A percentile compares a stretch with the other conserved stretches of the same genome.
Evolutionary conservation across 2,113 vertebrate species (phyloP).

Genomic region (Haliaeetus leucogaster): DNA sequence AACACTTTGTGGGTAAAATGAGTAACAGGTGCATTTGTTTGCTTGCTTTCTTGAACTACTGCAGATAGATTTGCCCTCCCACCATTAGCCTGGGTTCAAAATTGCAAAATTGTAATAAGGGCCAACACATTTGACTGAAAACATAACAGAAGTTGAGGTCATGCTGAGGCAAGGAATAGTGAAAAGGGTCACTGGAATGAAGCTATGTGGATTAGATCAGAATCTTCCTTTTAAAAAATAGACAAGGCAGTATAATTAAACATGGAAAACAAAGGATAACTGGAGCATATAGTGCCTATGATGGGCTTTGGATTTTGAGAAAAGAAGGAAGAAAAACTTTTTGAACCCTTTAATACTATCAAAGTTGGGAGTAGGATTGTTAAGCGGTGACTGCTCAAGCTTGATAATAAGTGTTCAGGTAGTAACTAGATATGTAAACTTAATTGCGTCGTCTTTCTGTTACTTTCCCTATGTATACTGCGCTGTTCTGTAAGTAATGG

Average conservation of each 20-base stretch:
- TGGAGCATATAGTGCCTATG: background rate
- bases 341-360: background rate
- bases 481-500: background rate
- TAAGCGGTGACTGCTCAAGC: background rate
- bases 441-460: background rate
- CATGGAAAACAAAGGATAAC: background rate
- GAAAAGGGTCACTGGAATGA: background rate
- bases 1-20: background rate
- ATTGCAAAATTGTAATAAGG: background rate
- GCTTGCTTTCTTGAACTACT: background rate
- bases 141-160: background rate
- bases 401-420: background rate
- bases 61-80: background rate
- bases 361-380: background rate
- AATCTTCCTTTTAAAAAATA: background rate
- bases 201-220: background rate
- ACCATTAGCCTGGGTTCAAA: background rate
- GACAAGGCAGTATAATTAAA: background rate
- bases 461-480: background rate
- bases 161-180: background rate
- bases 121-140: background rate
- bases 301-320: background rate
- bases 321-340: background rate
- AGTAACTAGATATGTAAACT: background rate
- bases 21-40: background rate